Base-by-base conservation (phyloP, 2,797 vertebrate species). In the Rhyacichthys aspro region DNA sequence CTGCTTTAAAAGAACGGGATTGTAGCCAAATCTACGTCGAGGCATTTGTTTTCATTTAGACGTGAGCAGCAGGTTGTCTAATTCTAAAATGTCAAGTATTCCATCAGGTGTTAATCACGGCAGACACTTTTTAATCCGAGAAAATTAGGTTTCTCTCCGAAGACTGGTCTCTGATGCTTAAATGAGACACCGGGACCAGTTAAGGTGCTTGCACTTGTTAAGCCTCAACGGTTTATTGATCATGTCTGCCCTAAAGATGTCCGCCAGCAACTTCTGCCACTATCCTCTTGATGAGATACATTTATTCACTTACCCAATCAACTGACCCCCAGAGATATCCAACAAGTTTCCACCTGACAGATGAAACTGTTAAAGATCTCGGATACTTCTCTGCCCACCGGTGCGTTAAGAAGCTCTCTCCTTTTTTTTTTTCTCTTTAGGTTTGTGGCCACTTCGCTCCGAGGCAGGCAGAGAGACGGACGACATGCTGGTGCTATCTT, bases 401-500 rank as follows among this genome's bases (percentile, higher is more conserved):
- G 15, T 43, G 15, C 45, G 56, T 18, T 54, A 43, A 67, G 23
- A 48, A 23, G 55, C 39, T 52, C 64, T 52, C 36, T 52, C 32
- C 17, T 11, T 54, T 18, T 57, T 47, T 6, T 43, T 38, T 74
- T 54, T 57, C 43, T 43, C 54, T 76, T 1, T 64, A 99, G 98
- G 98, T 45, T 76, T 99, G 73, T 99, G 98, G 98, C 98, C 98
- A 0, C 91, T 99, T 28, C 92, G 98, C 54, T 98, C 97, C 0
- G 95, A 98, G 79, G 92, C 95, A 0, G 93, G 90, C 52, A 94
- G 92, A 48, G 95, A 99, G 71, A 98, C 95, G 0, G 98, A 99
- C 72, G 97, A 99, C 71, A 99, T 95, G 72, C 88, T 99, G 79
- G 97, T 98, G 62, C 91, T 99, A 57, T 99, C 98, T 49, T 99